A percentile compares a stretch with the other conserved stretches of the same genome.
These are phyloP conservation scores for Tethea ocularis DNA, from an alignment of 2,888 invertebrate species.

Conservation along the genomic window DNA sequence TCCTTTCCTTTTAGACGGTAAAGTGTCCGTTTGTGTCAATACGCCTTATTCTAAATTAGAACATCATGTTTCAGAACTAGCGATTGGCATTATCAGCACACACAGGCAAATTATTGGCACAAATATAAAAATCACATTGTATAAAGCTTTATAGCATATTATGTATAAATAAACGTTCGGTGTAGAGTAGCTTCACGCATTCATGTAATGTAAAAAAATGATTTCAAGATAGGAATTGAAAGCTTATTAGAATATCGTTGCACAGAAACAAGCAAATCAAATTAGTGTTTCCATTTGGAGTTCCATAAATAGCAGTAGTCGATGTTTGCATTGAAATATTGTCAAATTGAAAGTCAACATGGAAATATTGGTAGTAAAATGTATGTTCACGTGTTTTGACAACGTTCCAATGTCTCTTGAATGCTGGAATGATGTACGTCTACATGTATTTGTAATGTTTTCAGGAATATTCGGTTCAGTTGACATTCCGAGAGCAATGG, in stretches of 20 bases:
- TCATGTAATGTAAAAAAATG: conserved; percentile 4
- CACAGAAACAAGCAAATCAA: background rate
- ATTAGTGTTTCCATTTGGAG: background rate
- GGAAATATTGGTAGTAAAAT: conserved; percentile 11
- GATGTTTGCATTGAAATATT: conserved; percentile 40
- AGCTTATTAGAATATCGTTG: background rate
- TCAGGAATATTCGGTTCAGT: conserved; percentile 98
- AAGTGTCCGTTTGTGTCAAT: conserved; percentile 41
- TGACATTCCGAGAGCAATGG: conserved; percentile 99
- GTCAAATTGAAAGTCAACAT: conserved; percentile 29
- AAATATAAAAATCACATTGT: conserved; percentile 41
- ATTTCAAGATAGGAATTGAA: background rate
- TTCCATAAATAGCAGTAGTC: background rate
- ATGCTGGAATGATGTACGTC: conserved; percentile 9
- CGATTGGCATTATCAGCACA: conserved; percentile 26
- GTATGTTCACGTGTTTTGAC: conserved; percentile 30
- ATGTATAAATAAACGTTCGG: conserved; percentile 25
- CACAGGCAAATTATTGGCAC: conserved; percentile 50
- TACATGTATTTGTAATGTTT: conserved; percentile 55
- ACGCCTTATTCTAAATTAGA: conserved; percentile 17
- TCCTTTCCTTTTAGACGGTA: conserved; percentile 31
- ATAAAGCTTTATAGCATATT: conserved; percentile 35
- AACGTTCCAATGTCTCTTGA: conserved; percentile 20
- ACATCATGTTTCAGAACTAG: conserved; percentile 14
- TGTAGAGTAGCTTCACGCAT: conserved; percentile 43